Base-by-base conservation (phyloP, 2,888 invertebrate species). In the Gortyna flavago region DNA sequence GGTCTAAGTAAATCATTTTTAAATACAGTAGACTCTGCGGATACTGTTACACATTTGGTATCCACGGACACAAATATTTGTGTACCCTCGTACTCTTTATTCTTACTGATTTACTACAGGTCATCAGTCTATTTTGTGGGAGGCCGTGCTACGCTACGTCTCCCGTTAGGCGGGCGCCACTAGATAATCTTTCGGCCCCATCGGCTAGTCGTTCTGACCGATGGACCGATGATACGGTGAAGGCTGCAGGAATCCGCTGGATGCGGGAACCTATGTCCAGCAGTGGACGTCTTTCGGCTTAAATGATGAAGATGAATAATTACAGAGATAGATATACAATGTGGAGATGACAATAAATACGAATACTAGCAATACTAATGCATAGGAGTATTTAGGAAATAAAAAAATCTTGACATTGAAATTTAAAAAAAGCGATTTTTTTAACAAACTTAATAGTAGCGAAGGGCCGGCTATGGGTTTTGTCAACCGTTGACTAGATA, bases 1-100 rank as follows among this genome's bases (percentile, higher is more conserved):
- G 79, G 76, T 7, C 88, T 88, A 85, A 87, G 88, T 88, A 62
- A 29, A 67, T 21, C 44, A 44, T 57, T 7, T 8, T 25, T 41
- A 4, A n/a, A 41, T 72, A n/a, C 7, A 32, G 16, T 54, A 73
- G 29, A 69, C 21, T 32, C 32, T 35, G 68, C 25, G 5, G 32
- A 68, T 25, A 51, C 32, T 25, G 13, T 16, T 32, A 13, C 4
- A 67, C 8, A 25, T 48, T 48, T 32, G 8, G 25, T 32, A 48
- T 21, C 21, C 29, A 48, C 8, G 5, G 48, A 32, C 21, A 25
- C 8, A 32, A n/a, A n/a, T 16, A 4, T 48, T 32, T 25, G 25
- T 32, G 32, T 67, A 21, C 44, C 4, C 44, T 44, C 66, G 13
- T 29, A 44, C 7, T 44, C 66, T 44, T 21, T 66, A 6, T 21